phyloP scores from a whole-genome alignment of 2,797 vertebrate species.

The Myripristis jacobus region DNA sequence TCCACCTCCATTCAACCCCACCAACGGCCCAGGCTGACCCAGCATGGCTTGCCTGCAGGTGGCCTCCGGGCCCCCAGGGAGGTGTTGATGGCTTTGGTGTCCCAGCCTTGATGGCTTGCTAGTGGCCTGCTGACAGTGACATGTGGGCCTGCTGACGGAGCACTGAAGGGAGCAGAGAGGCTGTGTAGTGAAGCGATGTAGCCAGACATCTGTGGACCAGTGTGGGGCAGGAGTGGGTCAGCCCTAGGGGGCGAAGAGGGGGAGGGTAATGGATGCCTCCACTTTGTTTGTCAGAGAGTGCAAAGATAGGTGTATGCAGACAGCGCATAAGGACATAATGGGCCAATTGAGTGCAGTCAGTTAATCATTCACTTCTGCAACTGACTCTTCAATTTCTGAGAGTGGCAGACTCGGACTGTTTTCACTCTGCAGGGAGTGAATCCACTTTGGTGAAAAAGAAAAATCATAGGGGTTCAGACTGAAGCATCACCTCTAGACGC shows the following conservation, averaged over 20 bases:
- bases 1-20: slow-evolving; percentile 57
- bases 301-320: slow-evolving; percentile 42
- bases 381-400: slow-evolving; percentile 43
- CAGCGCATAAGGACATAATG: slow-evolving; percentile 50
- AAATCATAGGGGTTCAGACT: slow-evolving; percentile 30
- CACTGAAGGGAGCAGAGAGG: slow-evolving; percentile 25
- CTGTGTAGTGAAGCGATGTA: slow-evolving; percentile 33
- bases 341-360: slow-evolving; percentile 36
- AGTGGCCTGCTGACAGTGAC: slow-evolving; percentile 67
- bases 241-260: slow-evolving; percentile 14
- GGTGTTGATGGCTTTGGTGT: slow-evolving; percentile 67
- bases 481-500: slow-evolving; percentile 23
- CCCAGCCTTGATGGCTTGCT: slow-evolving; percentile 41
- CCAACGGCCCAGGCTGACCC: slow-evolving; percentile 39
- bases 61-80: slow-evolving; percentile 53
- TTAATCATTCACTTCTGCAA: slow-evolving; percentile 59
- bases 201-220: slow-evolving; percentile 60
- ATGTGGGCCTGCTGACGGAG: slow-evolving; percentile 69
- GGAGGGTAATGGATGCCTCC: slow-evolving; percentile 46
- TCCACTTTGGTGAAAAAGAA: slow-evolving; percentile 17
- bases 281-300: slow-evolving; percentile 40
- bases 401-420: slow-evolving; percentile 43
- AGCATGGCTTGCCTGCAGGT: slow-evolving; percentile 47
- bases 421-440: slow-evolving; percentile 51
- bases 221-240: slow-evolving; percentile 39